Conservation (phyloP, 2,888 invertebrate species). For the Pachycephus smyrnensis region DNA sequence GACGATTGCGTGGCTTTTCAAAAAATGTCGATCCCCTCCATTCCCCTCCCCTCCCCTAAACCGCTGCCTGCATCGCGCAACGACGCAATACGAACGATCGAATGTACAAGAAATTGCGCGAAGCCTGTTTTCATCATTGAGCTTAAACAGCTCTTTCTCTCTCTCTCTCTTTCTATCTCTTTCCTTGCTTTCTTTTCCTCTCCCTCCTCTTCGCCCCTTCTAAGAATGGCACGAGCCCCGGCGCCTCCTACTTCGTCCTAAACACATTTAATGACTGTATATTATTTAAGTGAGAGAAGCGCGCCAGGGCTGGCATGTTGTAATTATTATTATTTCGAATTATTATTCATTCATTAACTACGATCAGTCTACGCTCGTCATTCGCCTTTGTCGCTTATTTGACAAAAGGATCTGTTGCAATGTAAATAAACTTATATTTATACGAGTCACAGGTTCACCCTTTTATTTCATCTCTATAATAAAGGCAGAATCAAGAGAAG, state of each 20-base stretch:
- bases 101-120: conserved; percentile 16
- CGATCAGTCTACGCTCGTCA: conserved; percentile 57
- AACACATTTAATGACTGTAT: conserved; percentile 14
- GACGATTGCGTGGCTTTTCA: neutral
- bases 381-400: conserved; percentile 55
- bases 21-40: neutral
- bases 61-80: neutral
- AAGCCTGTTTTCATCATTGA: neutral
- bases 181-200: too few relatives aligned
- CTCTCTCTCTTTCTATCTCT: too few relatives aligned
- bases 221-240: conserved; percentile 13
- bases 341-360: conserved; percentile 40
- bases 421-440: conserved; percentile 68
- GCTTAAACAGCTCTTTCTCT: too few relatives aligned
- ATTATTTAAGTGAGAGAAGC: conserved; percentile 15
- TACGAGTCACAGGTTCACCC: too few relatives aligned
- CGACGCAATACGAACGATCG: neutral
- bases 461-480: too few relatives aligned
- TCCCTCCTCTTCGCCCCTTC: conserved; percentile 5
- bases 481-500: too few relatives aligned
- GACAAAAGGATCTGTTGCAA: conserved; percentile 62
- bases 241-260: conserved; percentile 1
- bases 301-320: conserved; percentile 19
- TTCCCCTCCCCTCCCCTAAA: too few relatives aligned
- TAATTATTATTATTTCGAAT: conserved; percentile 20